Evolutionary conservation across 2,113 vertebrate species (phyloP).

Genomic region (Microcebus jonahi): DNA sequence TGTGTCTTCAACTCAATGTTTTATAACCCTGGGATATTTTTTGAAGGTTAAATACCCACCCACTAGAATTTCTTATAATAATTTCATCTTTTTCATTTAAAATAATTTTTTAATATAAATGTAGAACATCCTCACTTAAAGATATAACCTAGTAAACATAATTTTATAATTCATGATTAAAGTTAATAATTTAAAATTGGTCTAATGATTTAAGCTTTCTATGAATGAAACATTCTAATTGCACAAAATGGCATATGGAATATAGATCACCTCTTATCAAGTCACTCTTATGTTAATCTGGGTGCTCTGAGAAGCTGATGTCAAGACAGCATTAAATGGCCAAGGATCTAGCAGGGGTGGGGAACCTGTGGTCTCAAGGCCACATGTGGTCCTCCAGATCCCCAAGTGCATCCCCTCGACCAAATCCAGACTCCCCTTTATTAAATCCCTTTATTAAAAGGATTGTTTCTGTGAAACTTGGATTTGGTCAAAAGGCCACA

Average conservation of each 20-base stretch:
- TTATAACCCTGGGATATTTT: conserved; percentile 26
- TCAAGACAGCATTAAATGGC: background rate
- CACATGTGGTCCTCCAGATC: too few species aligned
- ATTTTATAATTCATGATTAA: conserved; percentile 26
- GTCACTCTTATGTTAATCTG: background rate
- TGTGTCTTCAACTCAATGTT: background rate
- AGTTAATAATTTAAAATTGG: background rate
- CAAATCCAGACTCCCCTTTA: too few species aligned
- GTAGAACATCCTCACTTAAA: background rate
- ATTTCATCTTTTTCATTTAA: background rate
- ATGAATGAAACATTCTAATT: background rate
- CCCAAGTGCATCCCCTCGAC: too few species aligned
- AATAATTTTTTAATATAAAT: background rate
- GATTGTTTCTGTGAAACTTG: too few species aligned
- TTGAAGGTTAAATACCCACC: background rate
- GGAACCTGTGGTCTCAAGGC: too few species aligned
- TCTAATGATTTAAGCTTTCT: conserved; percentile 1
- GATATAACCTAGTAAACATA: background rate
- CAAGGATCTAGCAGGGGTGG: background rate
- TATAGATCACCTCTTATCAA: background rate
- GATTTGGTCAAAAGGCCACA: too few species aligned
- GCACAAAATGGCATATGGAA: background rate
- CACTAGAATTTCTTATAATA: background rate
- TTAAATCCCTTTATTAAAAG: too few species aligned
- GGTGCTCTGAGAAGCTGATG: background rate